Base-by-base conservation (phyloP, 1,140 invertebrate genomes). In the Battus philenor region DNA sequence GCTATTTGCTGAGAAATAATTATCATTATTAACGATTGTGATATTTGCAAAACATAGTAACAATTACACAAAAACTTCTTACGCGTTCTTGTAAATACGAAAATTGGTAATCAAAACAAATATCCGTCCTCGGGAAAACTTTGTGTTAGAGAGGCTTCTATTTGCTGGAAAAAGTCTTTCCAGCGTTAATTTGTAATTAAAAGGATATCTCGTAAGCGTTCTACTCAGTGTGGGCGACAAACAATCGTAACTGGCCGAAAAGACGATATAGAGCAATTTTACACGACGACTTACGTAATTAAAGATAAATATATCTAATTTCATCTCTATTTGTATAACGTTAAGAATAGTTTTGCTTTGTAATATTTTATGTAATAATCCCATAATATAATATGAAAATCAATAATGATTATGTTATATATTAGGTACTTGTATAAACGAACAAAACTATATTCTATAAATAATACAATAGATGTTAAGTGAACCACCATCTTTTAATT, bases 231-330 rank as follows among this genome's bases (percentile, higher is more conserved):
- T 18, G 16, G 16, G 9, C 16, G 16, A 36, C 33, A 36, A 36
- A 36, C 33, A 36, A 18, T 18, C 33, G 33, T 15, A 36, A 36
- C 33, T 17, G 33, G 33, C 33, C 20, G 33, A 36, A 36, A 34
- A 36, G 33, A 36, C 15, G 33, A 36, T 18, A 20, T 36, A 36
- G 12, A 10, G 15, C 3, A 9, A 10, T 9, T 17, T 16, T 10
- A 33, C 4, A 29, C 3, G 20, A 36, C 11, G 33, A 11, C 16
- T 36, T 36, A 36, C 9, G 33, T 20, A 20, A 36, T 36, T 17
- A 18, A 22, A 4, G 15, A 7, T 7, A 10, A 4, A 4, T 22
- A 18, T 6, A 18, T 36, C 8, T 5, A 36, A 6, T 22, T 11
- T 11, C 11, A 17, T 20, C 10, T 9, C 10, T 36, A 11, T 10